Evolutionary conservation across 2,797 vertebrate genomes (phyloP).

Genomic region (Rhabdomys pumilio): DNA sequence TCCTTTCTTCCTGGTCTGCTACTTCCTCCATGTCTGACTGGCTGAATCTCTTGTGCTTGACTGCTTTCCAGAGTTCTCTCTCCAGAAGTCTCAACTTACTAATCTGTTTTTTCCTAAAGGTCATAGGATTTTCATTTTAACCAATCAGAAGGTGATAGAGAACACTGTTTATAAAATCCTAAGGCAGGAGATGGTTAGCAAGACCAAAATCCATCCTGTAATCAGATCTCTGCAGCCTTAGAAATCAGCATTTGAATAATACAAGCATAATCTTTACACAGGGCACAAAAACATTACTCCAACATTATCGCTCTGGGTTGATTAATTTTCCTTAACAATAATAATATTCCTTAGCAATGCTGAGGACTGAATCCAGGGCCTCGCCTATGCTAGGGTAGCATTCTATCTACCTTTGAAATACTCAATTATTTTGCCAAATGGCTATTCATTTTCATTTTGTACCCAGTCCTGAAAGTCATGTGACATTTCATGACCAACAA

Average conservation of each 20-base stretch:
- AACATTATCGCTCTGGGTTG: background rate
- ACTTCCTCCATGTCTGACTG: too few species aligned
- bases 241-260: background rate
- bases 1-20: too few species aligned
- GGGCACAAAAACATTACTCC: background rate
- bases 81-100: too few species aligned
- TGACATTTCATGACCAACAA: background rate
- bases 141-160: background rate
- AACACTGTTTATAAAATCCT: too few species aligned
- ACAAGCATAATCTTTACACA: background rate
- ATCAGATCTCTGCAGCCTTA: background rate
- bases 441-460: background rate
- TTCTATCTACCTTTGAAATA: background rate
- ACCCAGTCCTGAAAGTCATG: constrained; percentile 11
- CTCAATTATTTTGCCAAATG: background rate
- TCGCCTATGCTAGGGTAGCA: background rate
- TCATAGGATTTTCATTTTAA: background rate
- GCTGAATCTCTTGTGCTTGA: too few species aligned
- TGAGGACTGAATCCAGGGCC: background rate
- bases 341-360: background rate
- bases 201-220: background rate
- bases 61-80: too few species aligned
- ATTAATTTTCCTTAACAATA: background rate
- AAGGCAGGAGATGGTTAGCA: background rate
- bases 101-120: background rate